Evolutionary conservation across 2,888 invertebrate genomes (phyloP), one percentile per base, ranked within the genome.

Genomic region (Caenorhabditis imperialis): DNA sequence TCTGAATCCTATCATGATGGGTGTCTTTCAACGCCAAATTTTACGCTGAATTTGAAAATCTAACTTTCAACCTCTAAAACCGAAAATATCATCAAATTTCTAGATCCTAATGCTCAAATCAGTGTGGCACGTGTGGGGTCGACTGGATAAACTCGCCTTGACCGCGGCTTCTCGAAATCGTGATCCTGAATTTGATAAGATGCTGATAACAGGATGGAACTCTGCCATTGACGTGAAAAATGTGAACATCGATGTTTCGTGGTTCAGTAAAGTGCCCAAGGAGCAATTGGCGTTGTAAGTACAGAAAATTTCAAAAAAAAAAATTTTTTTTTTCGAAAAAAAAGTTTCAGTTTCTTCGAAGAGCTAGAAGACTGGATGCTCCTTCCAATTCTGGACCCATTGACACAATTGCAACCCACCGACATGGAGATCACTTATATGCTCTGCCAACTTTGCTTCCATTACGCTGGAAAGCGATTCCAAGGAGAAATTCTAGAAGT

Each of bases 351-450:
- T 3, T 67, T 67, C 37, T 42, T 42, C 20, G 67, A 67, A n/a
- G 67, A 67, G 20, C 10, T 57, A 6, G 63, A 65, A 35, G 57
- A 67, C n/a, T 67, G 42, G 44, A 50, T 67, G 67, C 30, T 51
- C 3, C n/a, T 5, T 1, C 20, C 18, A 2, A 25, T 42, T 10
- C 8, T 67, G 14, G 53, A 57, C 12, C 73, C 72, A 0, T 27
- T 77, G 8, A 42, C 57, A 40, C 57, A 61, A 22, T 42, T 77
- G 23, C 53, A 73, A n/a, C 72, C 71, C n/a, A 50, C 58, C 5
- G 51, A 58, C 20, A 45, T 73, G 2, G 77, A 77, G 23, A 22
- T 77, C n/a, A 70, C 77, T 18, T 77, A 77, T 22, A 67, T 77
- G 61, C 54, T 77, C 12, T 77, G 73, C 45, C 73, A 73, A 38